Percentiles rank a stretch among this genome's conserved stretches.
These are phyloP conservation scores for Tetragonula clypearis DNA, from an alignment of 1,140 invertebrate genomes.

Conservation along the genomic window DNA sequence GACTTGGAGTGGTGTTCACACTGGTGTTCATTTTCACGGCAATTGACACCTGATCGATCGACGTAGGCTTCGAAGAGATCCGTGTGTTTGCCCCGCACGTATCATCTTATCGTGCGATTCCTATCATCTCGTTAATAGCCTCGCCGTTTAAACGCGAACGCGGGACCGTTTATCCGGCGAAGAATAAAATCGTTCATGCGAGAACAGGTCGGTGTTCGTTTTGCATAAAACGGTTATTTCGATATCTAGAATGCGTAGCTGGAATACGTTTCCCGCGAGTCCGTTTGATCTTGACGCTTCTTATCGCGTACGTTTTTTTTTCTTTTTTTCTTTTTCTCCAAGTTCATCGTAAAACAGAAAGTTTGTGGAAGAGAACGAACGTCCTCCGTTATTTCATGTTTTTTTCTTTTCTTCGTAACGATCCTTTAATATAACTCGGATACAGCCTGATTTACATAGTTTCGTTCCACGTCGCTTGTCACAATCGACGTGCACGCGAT, in stretches of 20 bases:
- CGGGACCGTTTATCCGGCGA: neutral
- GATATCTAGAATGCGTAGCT: neutral
- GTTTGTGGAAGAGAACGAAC: neutral
- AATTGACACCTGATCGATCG: neutral
- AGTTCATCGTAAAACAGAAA: neutral
- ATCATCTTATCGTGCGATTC: neutral
- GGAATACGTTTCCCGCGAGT: slow-evolving; percentile 13
- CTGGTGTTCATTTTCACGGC: neutral
- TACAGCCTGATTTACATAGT: slow-evolving; percentile 15
- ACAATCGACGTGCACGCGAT: neutral
- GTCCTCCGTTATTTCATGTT: neutral
- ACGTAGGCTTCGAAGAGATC: neutral
- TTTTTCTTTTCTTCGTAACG: too few relatives aligned
- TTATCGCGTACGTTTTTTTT: neutral
- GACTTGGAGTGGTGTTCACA: neutral
- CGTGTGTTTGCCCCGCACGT: neutral
- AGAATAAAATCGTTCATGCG: slow-evolving; percentile 25
- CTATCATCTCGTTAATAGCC: neutral
- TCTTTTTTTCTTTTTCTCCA: too few relatives aligned
- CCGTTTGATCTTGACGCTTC: slow-evolving; percentile 26
- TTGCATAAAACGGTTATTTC: slow-evolving; percentile 11
- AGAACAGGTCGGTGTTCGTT: neutral
- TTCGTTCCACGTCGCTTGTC: slow-evolving; percentile 22
- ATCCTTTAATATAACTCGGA: neutral
- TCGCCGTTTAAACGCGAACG: neutral